Conservation (phyloP, 2,113 vertebrate species). For the Pampusana beccarii region DNA sequence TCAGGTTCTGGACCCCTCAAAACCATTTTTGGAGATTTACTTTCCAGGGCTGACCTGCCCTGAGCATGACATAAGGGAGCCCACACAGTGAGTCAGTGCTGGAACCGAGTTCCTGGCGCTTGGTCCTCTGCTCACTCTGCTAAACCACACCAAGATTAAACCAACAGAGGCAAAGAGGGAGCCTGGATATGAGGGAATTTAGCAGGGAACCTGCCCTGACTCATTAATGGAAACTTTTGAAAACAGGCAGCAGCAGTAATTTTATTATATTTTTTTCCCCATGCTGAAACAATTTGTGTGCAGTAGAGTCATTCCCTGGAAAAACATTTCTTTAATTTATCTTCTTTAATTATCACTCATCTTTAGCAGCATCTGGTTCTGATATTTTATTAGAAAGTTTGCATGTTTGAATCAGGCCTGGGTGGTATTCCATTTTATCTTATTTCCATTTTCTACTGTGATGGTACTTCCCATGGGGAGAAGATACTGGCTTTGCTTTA, state of each 20-base stretch:
- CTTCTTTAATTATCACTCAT: constrained; percentile 81
- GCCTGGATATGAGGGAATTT: constrained; percentile 49
- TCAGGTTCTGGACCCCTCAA: background rate
- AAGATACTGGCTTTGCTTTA: constrained; percentile 60
- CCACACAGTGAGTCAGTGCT: constrained; percentile 53
- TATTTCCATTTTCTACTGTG: constrained; percentile 71
- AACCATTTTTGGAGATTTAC: background rate
- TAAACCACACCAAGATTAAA: constrained; percentile 62
- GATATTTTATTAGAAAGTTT: constrained; percentile 80
- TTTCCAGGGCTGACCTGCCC: constrained; percentile 46
- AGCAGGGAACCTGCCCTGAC: constrained; percentile 61
- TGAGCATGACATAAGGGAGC: constrained; percentile 30
- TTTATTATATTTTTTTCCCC: constrained; percentile 67
- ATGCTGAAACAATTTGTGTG: constrained; percentile 75
- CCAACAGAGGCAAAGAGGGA: constrained; percentile 43
- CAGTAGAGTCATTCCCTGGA: constrained; percentile 72
- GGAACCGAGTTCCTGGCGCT: background rate
- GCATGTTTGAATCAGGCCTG: constrained; percentile 65
- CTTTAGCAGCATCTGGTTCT: constrained; percentile 80
- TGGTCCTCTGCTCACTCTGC: background rate
- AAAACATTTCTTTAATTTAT: constrained; percentile 80
- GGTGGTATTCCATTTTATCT: constrained; percentile 64
- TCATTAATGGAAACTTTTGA: constrained; percentile 74
- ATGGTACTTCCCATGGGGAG: constrained; percentile 71
- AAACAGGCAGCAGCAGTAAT: constrained; percentile 67